Percentiles rank a stretch among this genome's conserved stretches.
Conservation (phyloP, 2,888 invertebrate genomes). For the Aspidiotus destructor region DNA sequence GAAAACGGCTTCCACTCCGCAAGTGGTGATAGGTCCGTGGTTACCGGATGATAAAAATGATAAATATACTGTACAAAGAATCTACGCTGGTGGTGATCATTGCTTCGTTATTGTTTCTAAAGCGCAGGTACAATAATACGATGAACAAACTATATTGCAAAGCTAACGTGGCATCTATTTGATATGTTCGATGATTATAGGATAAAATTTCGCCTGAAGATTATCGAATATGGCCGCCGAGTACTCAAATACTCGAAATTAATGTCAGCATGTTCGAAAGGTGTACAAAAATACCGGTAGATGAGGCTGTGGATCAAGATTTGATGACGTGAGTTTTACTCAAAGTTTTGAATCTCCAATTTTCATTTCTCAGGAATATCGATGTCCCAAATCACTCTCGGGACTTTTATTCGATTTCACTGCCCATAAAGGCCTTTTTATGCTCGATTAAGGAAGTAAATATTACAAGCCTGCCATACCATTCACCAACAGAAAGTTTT, state of each 20-base stretch:
- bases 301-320: slow-evolving; percentile 57
- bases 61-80: slow-evolving; percentile 46
- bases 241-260: slow-evolving; percentile 59
- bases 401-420: neutral
- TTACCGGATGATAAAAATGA: slow-evolving; percentile 45
- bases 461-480: no score
- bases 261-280: slow-evolving; percentile 50
- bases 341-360: neutral
- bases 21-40: slow-evolving; percentile 62
- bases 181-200: slow-evolving; percentile 22
- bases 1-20: slow-evolving; percentile 52
- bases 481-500: no score
- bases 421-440: no score
- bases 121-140: slow-evolving; percentile 40
- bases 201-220: slow-evolving; percentile 48
- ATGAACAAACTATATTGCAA: neutral
- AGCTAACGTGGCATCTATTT: slow-evolving; percentile 5
- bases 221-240: slow-evolving; percentile 49
- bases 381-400: neutral
- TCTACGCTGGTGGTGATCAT: slow-evolving; percentile 80
- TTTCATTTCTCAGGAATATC: neutral
- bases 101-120: slow-evolving; percentile 62
- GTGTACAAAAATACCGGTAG: slow-evolving; percentile 51
- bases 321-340: slow-evolving; percentile 46
- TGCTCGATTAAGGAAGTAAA: no score